Base-by-base conservation (phyloP, 2,888 invertebrate species). In the Agriotes lineatus region DNA sequence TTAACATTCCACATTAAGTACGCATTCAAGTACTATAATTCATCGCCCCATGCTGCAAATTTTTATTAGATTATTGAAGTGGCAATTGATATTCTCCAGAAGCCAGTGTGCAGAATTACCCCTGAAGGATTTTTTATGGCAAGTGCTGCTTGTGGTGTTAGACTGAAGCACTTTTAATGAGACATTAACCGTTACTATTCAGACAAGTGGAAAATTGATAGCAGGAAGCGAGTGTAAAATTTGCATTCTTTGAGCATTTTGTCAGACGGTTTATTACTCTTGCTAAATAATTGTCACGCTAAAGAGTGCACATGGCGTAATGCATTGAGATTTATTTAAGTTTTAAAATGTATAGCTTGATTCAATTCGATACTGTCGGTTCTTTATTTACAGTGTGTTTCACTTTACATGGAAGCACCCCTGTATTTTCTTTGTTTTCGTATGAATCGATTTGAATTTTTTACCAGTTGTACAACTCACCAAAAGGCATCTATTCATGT, bases 191-290 rank as follows among this genome's bases (percentile, higher is more conserved):
- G 64, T 58, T 63, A 56, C 45, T 7, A 20, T 7, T 30, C 48
- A 50, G 64, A 63, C 63, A 63, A 54, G 37, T 35, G 35, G 57
- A 57, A 62, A 64, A 58, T 64, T 64, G 57, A 64, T 57, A 48
- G 64, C 64, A 39, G 58, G 64, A 64, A 57, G 12, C 33, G 57
- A 20, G 42, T 33, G 30, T 25, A 25, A 39, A 57, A 64, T 64
- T 64, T 64, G 57, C 42, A 42, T 42, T 42, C 42, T 7, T 2
- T 7, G 25, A 25, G 25, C 25, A 5, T 25, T 7, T 25, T 25
- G 18, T n/a, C 14, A 42, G 18, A 9, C 14, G 16, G 9, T 42
- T 18, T 42, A 16, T 42, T 42, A 5, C 12, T 39, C 12, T 14
- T 18, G 42, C 12, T 42, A 6, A n/a, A n/a, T 14, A 42, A 42